Base-by-base conservation (phyloP, 2,113 vertebrate genomes). In the Myocastor coypus region DNA sequence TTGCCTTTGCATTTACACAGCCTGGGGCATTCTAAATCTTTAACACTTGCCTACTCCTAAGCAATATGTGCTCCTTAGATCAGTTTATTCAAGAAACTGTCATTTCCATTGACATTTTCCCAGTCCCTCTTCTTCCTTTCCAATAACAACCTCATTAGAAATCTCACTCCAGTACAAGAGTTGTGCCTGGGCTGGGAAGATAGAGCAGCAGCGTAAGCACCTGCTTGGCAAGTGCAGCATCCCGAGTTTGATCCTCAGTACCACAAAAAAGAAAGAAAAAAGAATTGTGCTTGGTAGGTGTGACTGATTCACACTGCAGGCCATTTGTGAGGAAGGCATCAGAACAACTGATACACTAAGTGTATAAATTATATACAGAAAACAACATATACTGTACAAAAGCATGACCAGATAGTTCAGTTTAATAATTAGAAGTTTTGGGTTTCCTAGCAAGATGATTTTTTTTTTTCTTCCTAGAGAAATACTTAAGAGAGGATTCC, bases 341-440 rank as follows among this genome's bases (percentile, higher is more conserved):
- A 4, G 50, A 89, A 92, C 37, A 37, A 90, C 7, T 77, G 71
- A 68, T 73, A 40, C 55, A 55, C 8, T 89, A 91, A 97, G 88
- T 63, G 80, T 30, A 80, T 83, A 89, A 46, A 85, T 63, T 34
- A 50, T 71, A 78, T 69, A 84, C 85, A 88, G 55, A 84, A 94
- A 85, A 87, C 30, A 77, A 69, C 52, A 95, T 17, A n/a, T 42
- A 55, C 28, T 32, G 3, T 12, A 55, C 7, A 61, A n/a, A 86
- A 83, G 69, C 73, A 57, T 80, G 32, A 68, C n/a, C 73, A 91
- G 87, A 83, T 93, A 89, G 68, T 84, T 93, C 81, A 87, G n/a
- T 84, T 83, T 28, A 71, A 26, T 80, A 46, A 20, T 52, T 83
- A 71, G 40, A 87, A 50, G 50, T 78, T 46, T 61, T 7, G 26